Evolutionary conservation across 2,888 invertebrate genomes (phyloP), one percentile per base, ranked within the genome.

Genomic region (Cryptocephalus primarius): DNA sequence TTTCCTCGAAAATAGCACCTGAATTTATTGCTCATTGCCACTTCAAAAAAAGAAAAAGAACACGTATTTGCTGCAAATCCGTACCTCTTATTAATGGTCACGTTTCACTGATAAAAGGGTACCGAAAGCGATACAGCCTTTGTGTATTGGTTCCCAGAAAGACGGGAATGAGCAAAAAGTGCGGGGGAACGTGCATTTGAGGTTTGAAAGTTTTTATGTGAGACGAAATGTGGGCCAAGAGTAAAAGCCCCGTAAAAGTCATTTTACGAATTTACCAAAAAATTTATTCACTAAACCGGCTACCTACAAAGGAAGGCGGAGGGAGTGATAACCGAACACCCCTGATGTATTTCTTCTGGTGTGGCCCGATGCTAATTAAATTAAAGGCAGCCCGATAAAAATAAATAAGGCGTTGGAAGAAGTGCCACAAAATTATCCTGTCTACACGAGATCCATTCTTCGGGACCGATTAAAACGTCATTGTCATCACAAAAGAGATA

Each of bases 391-490:
- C 22, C 22, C 49, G 55, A 55, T 48, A 51, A 47, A 49, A 40
- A 46, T 43, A 47, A 50, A 51, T 50, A 53, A 58, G 52, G 56
- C 55, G 54, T 56, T 53, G 54, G 51, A 49, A 55, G 56, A 57
- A 56, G 55, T 56, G 54, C 55, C 49, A 54, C 49, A 49, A 55
- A 63, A 62, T 62, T 62, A 62, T 60, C 60, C 56, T 60, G 59
- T 62, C 61, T 57, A 53, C 58, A 56, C 22, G 22, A 22, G 56
- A 52, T 50, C 54, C 51, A 50, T 22, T 22, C 22, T 22, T 22
- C 51, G 46, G 57, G 51, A 51, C 56, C 60, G 60, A 64, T 64
- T 63, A 63, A 60, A 53, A 62, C 59, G 60, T 63, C 63, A 62
- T 47, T 56, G 59, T 62, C 64, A 63, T 64, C 63, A 63, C 60